Conservation (phyloP, 2,888 invertebrate genomes). For the Junonia oenone region DNA sequence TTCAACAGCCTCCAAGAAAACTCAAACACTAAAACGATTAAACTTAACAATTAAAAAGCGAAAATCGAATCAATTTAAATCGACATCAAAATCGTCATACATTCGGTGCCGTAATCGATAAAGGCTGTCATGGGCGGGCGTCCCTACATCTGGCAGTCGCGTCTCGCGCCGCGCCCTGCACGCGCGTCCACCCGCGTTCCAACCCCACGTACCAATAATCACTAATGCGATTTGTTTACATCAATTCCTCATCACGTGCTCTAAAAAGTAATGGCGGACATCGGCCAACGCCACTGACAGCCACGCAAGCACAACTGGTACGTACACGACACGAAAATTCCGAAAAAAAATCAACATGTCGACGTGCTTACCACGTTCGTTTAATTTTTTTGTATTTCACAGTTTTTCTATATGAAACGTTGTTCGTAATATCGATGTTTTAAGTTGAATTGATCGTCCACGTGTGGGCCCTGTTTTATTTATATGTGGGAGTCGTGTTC, state of each 20-base stretch:
- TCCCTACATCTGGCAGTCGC: constrained; percentile 47
- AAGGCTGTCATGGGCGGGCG: constrained; percentile 33
- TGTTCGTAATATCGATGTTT: neutral
- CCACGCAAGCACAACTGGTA: constrained; percentile 31
- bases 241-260: constrained; percentile 42
- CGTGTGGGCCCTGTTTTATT: constrained; percentile 1
- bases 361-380: constrained; percentile 4
- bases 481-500: constrained; percentile 1
- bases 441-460: neutral
- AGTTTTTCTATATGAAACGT: neutral
- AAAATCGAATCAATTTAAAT: constrained; percentile 14
- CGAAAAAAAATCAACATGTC: neutral
- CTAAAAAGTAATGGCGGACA: constrained; percentile 37
- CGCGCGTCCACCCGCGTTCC: constrained; percentile 45
- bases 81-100: constrained; percentile 2
- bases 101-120: constrained; percentile 32
- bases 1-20: too few relatives aligned
- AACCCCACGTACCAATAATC: constrained; percentile 34
- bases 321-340: constrained; percentile 14
- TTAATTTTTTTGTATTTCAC: neutral
- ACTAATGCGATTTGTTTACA: constrained; percentile 51
- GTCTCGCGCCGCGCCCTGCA: constrained; percentile 48
- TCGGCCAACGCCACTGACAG: constrained; percentile 25
- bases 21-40: too few relatives aligned
- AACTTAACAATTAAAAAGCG: neutral